Evolutionary conservation across 2,113 vertebrate species (phyloP), one percentile per base, ranked within the genome.

Genomic region (Nannospalax galili): DNA sequence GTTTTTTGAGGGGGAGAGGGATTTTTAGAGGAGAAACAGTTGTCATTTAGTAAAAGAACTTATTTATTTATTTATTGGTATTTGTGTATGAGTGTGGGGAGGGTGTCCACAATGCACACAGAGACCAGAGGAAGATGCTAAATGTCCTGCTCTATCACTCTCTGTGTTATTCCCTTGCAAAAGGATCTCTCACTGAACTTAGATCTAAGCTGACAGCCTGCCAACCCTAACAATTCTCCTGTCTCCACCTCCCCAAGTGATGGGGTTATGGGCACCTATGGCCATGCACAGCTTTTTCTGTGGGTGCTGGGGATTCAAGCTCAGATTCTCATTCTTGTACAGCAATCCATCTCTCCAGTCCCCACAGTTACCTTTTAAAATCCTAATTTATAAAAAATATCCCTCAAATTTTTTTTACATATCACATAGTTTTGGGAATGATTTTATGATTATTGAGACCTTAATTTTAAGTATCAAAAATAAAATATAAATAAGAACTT

Each of bases 401-500:
- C 74, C 24, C 60, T 93, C 69, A 93, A 89, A 73, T 84, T 85
- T 73, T 6, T 78, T 73, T 81, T 79, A 58, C 30, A 87, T 11
- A 37, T 90, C 52, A 90, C 89, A 75, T 32, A 48, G 45, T 78
- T 17, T 62, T 78, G 85, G 45, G 14, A 91, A 81, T 94, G 40
- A 80, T 92, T 95, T 92, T 74, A 85, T 86, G 28, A 79, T 77
- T 81, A 80, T 56, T 64, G 62, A 94, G 19, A 28, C 6, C 56
- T 91, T 96, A 78, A 74, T 85, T 88, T 52, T 91, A 94, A 94
- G 15, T 82, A 88, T 35, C 52, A 96, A 81, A 9, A 67, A 88
- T 88, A 82, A 95, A 90, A 80, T 60, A 75, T 96, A 72, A n/a
- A 88, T 60, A 70, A 82, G 84, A 91, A 37, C 22, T 84, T 84